phyloP scores from a whole-genome alignment of 2,888 invertebrate species.

The Biston stratarius region DNA sequence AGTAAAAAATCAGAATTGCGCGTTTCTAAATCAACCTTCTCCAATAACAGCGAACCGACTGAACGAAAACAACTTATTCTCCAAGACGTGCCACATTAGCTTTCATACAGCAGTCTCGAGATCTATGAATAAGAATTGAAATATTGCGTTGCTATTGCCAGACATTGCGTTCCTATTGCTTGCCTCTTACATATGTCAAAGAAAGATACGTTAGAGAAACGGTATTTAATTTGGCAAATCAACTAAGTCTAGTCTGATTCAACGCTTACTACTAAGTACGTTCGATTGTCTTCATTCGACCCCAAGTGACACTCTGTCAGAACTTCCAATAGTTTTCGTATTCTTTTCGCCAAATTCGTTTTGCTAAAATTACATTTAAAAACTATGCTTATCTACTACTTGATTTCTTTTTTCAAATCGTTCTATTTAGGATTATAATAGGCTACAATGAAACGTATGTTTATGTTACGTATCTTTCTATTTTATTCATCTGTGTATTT shows the following conservation, averaged over 20 bases:
- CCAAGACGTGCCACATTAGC: constrained; percentile 40
- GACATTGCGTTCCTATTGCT: constrained; percentile 46
- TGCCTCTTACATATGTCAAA: constrained; percentile 9
- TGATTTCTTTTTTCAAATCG: too few relatives aligned
- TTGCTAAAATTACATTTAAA: too few relatives aligned
- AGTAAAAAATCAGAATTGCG: background rate
- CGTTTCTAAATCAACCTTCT: constrained; percentile 9
- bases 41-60: constrained; percentile 14
- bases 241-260: too few relatives aligned
- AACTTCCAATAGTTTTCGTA: too few relatives aligned
- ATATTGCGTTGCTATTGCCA: constrained; percentile 52
- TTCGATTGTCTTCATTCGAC: too few relatives aligned
- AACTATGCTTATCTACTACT: too few relatives aligned
- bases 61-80: constrained; percentile 26
- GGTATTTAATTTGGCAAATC: too few relatives aligned
- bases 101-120: constrained; percentile 41
- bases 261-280: too few relatives aligned
- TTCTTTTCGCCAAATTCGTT: too few relatives aligned
- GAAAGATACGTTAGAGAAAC: constrained; percentile 25
- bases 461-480: constrained; percentile 8
- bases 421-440: too few relatives aligned
- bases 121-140: constrained; percentile 58
- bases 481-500: constrained; percentile 12
- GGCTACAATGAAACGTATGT: too few relatives aligned
- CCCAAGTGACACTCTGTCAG: too few relatives aligned